Evolutionary conservation across 2,113 vertebrate genomes (phyloP), one percentile per base, ranked within the genome.

Genomic region (Grantiella picta): DNA sequence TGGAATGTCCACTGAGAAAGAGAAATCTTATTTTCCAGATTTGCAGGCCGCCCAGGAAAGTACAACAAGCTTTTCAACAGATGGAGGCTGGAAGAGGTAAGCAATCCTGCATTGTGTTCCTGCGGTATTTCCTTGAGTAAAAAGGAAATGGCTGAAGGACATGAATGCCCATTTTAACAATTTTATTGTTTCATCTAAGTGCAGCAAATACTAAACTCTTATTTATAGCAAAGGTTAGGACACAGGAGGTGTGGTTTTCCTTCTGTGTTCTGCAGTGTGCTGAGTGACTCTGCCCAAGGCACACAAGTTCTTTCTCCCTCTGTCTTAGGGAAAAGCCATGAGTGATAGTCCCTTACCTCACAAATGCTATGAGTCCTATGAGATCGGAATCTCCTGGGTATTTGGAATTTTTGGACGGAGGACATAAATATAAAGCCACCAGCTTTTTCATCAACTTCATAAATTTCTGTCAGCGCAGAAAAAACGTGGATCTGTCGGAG

Each of bases 51-150:
- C 92, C 99, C 99, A 65, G 99, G 99, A 94, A 99, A 99, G 92
- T 99, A 99, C 97, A 99, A 99, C 98, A 99, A 99, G 97, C 99
- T 99, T 94, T 99, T 99, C 95, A 98, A 99, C 96, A 99, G 99
- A 93, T 99, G 99, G 99, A 98, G 99, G 92, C 97, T 99, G 94
- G 99, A 99, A 96, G 99, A 99, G 98, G 99, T 99, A 98, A 98
- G 98, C 97, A 91, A 94, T 83, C 45, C 23, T 42, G n/a, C 38
- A 59, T 44, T 82, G 33, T 52, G 17, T 54, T 85, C 29, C 47
- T 87, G 33, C 54, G 36, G 29, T 28, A 64, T 71, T 86, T 85
- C 70, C 49, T 16, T 50, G 35, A 78, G 16, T 73, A 29, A 69
- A 88, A 85, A 82, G 64, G 76, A 93, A 92, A 56, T 36, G 20